These are phyloP conservation scores for Perizoma flavofasciatum DNA, from an alignment of 2,888 invertebrate species.

Conservation along the genomic window DNA sequence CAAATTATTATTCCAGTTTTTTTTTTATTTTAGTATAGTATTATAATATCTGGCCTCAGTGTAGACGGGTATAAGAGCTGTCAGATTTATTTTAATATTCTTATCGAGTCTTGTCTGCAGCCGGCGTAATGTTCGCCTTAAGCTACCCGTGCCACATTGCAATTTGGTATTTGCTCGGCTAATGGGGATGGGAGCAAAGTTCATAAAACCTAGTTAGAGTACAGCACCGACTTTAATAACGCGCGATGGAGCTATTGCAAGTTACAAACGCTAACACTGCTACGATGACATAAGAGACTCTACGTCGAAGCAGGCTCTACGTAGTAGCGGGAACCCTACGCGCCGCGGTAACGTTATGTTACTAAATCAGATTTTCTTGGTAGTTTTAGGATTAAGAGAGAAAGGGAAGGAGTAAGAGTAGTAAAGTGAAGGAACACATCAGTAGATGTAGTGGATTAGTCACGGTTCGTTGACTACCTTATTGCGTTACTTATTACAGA, in stretches of 20 bases:
- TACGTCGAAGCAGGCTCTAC: constrained; percentile 22
- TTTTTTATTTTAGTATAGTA: too few species aligned
- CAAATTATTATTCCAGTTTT: too few species aligned
- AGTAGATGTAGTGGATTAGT: constrained; percentile 8
- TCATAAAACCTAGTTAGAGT: constrained; percentile 1
- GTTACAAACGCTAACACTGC: constrained; percentile 2
- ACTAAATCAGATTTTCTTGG: too few species aligned
- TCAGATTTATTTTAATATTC: neutral
- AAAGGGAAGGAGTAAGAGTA: neutral
- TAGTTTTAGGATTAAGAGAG: neutral
- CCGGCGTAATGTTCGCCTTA: neutral
- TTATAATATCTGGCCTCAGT: too few species aligned
- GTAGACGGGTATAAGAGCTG: neutral
- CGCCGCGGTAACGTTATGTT: too few species aligned
- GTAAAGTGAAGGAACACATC: constrained; percentile 12
- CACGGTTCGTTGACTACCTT: constrained; percentile 25
- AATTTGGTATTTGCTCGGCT: constrained; percentile 2
- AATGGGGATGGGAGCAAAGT: constrained; percentile 6
- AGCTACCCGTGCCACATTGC: neutral
- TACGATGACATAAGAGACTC: neutral
- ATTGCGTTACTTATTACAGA: constrained; percentile 27
- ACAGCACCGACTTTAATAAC: constrained; percentile 3
- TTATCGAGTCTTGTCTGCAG: neutral
- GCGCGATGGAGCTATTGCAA: constrained; percentile 1
- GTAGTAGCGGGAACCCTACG: too few species aligned